A percentile compares a stretch with the other conserved stretches of the same genome.
Evolutionary conservation across 2,113 vertebrate genomes (phyloP).

Genomic region (Mastomys natalensis): DNA sequence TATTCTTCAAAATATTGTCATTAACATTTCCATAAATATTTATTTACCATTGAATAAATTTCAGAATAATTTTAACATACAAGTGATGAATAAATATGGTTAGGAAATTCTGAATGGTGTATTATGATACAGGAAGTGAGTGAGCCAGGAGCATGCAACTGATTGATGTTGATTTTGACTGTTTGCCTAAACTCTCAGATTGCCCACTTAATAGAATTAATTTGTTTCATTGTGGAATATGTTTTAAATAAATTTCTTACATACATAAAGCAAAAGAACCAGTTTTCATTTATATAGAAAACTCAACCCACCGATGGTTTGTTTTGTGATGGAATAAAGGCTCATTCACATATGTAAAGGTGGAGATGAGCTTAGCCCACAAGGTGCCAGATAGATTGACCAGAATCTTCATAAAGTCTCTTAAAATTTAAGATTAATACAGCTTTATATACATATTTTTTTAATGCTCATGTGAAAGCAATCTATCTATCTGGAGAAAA

Average conservation of each 20-base stretch:
- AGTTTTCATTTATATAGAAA: not conserved
- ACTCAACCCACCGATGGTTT: not conserved
- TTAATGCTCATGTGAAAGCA: not conserved
- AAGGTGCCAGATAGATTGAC: not conserved
- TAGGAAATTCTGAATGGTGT: not conserved
- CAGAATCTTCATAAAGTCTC: not conserved
- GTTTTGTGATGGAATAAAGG: not conserved
- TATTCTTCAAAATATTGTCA: not conserved
- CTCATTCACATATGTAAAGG: not conserved
- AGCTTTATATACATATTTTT: not conserved
- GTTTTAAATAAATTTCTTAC: not conserved
- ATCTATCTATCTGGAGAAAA: no score
- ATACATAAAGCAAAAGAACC: not conserved
- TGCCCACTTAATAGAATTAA: not conserved
- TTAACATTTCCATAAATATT: not conserved
- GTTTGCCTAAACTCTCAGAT: not conserved
- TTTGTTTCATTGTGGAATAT: not conserved
- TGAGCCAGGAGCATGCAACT: not conserved
- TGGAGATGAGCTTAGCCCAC: not conserved
- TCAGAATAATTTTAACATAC: not conserved
- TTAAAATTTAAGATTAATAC: not conserved
- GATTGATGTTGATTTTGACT: not conserved
- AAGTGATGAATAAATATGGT: not conserved
- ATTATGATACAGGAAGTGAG: not conserved
- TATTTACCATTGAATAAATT: not conserved